A percentile compares a stretch with the other conserved stretches of the same genome.
Conservation (phyloP, 92 coral and sea anemone genomes). For the Plumapathes pennacea region DNA sequence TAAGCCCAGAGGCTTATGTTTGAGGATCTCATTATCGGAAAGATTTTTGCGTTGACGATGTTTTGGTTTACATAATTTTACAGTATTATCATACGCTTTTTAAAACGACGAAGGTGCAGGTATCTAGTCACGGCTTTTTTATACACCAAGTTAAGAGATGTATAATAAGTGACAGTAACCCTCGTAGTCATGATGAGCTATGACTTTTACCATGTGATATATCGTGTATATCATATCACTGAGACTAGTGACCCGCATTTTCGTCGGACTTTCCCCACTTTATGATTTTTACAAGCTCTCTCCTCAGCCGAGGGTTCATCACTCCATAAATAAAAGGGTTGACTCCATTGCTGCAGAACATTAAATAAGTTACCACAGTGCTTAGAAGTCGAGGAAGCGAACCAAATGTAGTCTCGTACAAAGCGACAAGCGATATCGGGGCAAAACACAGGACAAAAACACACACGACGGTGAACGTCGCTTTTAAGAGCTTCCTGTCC, state of each 20-base stretch:
- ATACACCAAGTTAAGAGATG: too few species aligned
- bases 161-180: too few species aligned
- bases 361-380: slow-evolving; percentile 18
- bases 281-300: slow-evolving; percentile 12
- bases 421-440: slow-evolving; percentile 27
- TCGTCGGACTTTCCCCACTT: slow-evolving; percentile 11
- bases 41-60: too few species aligned
- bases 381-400: slow-evolving; percentile 17
- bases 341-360: slow-evolving; percentile 41
- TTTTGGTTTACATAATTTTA: too few species aligned
- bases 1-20: too few species aligned
- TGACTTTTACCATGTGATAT: too few species aligned
- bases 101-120: too few species aligned
- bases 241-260: neutral
- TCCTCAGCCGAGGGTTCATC: slow-evolving; percentile 48
- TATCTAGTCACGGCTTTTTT: too few species aligned
- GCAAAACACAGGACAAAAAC: slow-evolving; percentile 33
- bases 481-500: slow-evolving; percentile 33
- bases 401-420: slow-evolving; percentile 21
- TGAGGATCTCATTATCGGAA: too few species aligned
- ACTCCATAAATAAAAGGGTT: slow-evolving; percentile 58
- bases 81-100: too few species aligned
- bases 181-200: too few species aligned
- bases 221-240: neutral
- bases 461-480: slow-evolving; percentile 56